Evolutionary conservation across 2,797 vertebrate species (phyloP).

Genomic region (Oophaga sylvatica): DNA sequence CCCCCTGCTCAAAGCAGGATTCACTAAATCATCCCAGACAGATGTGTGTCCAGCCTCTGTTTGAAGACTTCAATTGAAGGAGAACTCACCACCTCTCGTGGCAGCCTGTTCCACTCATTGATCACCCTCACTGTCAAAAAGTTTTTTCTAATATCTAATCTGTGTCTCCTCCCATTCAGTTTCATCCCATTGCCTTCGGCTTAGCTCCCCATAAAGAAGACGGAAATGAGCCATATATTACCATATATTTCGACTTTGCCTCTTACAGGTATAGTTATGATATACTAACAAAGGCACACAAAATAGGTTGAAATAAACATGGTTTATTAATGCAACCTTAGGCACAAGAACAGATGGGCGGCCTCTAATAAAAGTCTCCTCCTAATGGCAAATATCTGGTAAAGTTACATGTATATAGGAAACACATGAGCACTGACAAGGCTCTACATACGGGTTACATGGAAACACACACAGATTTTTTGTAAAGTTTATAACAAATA

Average conservation of each 20-base stretch:
- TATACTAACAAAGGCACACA: conserved; percentile 29
- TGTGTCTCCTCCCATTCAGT: too few relatives aligned
- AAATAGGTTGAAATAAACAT: conserved; percentile 27
- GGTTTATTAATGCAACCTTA: conserved; percentile 40
- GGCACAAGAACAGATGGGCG: conserved; percentile 1
- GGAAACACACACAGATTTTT: conserved; percentile 18
- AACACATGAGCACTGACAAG: conserved; percentile 3
- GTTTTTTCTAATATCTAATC: too few relatives aligned
- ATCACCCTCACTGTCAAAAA: too few relatives aligned
- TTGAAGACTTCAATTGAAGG: too few relatives aligned
- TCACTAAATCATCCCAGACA: too few relatives aligned
- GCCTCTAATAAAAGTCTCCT: not conserved
- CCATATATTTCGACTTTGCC: not conserved
- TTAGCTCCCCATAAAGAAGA: not conserved
- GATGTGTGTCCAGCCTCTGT: too few relatives aligned
- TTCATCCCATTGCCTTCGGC: too few relatives aligned
- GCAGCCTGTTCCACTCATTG: too few relatives aligned
- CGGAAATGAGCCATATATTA: too few relatives aligned
- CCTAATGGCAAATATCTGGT: not conserved
- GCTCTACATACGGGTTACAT: not conserved
- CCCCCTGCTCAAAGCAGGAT: too few relatives aligned
- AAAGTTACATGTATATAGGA: not conserved
- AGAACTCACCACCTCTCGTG: too few relatives aligned
- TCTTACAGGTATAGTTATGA: not conserved
- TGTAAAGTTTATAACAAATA: conserved; percentile 14